Percentiles rank a stretch among this genome's conserved stretches.
These are phyloP conservation scores for Theonella swinhoei DNA, from an alignment of 37 sponge, comb jelly and placozoan genomes.

Conservation along the genomic window DNA sequence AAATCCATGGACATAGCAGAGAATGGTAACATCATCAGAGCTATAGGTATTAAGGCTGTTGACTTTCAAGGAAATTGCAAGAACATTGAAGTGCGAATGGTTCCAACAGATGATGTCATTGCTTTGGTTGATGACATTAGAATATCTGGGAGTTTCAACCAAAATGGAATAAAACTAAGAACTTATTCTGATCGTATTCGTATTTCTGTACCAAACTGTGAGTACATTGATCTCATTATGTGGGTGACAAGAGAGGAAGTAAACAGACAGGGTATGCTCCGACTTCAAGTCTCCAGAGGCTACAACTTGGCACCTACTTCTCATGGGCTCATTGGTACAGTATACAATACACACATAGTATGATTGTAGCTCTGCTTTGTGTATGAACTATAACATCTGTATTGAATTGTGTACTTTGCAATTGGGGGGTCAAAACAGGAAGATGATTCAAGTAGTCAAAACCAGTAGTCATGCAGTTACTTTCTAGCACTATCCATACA, in stretches of 20 bases:
- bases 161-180: slow-evolving; percentile 17
- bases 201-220: slow-evolving; percentile 76
- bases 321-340: slow-evolving; percentile 85
- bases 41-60: slow-evolving; percentile 47
- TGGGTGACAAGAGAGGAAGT: slow-evolving; percentile 32
- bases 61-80: slow-evolving; percentile 16
- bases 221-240: slow-evolving; percentile 59
- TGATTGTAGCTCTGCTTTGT: no score
- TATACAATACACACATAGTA: background rate
- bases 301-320: slow-evolving; percentile 63
- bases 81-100: slow-evolving; percentile 26
- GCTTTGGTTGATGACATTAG: background rate
- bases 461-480: background rate
- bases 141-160: background rate
- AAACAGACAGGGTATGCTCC: slow-evolving; percentile 40
- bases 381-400: no score
- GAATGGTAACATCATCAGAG: slow-evolving; percentile 52
- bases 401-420: background rate
- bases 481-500: no score
- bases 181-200: slow-evolving; percentile 35
- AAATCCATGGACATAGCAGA: slow-evolving; percentile 27
- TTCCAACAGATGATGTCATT: background rate
- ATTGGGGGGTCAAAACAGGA: background rate
- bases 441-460: background rate
- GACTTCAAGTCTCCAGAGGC: slow-evolving; percentile 63